Evolutionary conservation across 2,113 vertebrate genomes (phyloP).

Genomic region (Aphyosemion australe): DNA sequence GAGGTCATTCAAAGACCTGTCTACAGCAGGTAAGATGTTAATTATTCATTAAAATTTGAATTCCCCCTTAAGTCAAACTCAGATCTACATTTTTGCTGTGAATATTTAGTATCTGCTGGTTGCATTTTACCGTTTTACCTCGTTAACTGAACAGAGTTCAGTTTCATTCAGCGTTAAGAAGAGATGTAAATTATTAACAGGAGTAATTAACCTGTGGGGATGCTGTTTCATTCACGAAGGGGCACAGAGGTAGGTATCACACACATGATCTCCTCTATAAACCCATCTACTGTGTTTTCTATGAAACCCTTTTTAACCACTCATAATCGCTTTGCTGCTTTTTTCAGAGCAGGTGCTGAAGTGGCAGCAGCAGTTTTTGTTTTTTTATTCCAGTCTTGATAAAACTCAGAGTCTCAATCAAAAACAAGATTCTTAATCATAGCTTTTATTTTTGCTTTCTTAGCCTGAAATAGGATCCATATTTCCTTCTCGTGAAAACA

Average conservation of each 20-base stretch:
- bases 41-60: too few species aligned
- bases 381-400: constrained; percentile 16
- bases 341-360: constrained; percentile 12
- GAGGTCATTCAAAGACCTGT: too few species aligned
- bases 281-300: neutral
- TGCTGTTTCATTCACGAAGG: constrained; percentile 4
- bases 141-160: constrained; percentile 23
- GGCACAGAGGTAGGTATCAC: constrained; percentile 17
- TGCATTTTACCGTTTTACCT: neutral
- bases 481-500: neutral
- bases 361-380: constrained; percentile 8
- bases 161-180: constrained; percentile 16
- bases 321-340: neutral
- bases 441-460: neutral
- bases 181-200: constrained; percentile 48
- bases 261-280: constrained; percentile 7
- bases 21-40: too few species aligned
- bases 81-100: too few species aligned
- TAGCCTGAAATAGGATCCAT: constrained; percentile 27
- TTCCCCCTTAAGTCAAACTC: too few species aligned
- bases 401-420: constrained; percentile 32
- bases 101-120: too few species aligned
- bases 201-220: constrained; percentile 43
- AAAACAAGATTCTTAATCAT: constrained; percentile 14
- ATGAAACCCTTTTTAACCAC: too few species aligned